These are phyloP conservation scores for Siderastrea siderea DNA, from an alignment of 92 coral and sea anemone genomes.

Conservation along the genomic window DNA sequence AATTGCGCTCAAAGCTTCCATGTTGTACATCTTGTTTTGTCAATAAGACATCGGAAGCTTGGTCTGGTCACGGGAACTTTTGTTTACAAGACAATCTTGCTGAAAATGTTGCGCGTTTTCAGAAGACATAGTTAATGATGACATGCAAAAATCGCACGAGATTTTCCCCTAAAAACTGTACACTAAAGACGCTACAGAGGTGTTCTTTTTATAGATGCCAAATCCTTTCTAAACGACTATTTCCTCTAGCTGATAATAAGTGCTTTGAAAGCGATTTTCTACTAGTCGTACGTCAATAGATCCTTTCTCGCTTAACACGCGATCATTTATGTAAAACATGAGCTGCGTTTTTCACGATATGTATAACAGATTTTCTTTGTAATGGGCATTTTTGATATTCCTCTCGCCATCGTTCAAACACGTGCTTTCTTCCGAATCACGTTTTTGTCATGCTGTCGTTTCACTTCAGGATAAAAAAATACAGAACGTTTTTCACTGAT, in stretches of 20 bases:
- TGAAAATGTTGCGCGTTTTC: not conserved
- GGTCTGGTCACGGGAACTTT: conserved; percentile 33
- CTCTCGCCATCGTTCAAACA: not conserved
- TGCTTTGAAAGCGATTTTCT: not conserved
- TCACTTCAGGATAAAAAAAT: not conserved
- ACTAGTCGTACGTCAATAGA: not conserved
- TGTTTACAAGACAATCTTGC: not conserved
- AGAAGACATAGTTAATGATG: no score
- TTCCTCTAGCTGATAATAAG: conserved; percentile 4
- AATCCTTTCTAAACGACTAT: not conserved
- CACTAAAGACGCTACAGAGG: not conserved
- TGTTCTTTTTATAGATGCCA: not conserved
- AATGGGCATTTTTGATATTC: not conserved
- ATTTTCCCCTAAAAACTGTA: not conserved
- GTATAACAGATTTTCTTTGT: no score
- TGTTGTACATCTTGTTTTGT: conserved; percentile 35
- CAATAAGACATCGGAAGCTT: conserved; percentile 41
- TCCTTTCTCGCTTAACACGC: not conserved
- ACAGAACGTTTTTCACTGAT: not conserved
- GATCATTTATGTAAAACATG: not conserved
- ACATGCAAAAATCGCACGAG: not conserved
- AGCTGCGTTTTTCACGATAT: no score
- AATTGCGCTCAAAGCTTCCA: conserved; percentile 38
- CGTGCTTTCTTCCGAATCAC: not conserved
- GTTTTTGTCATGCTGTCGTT: not conserved